phyloP scores from a whole-genome alignment of 2,797 vertebrate species.

The Poecilia wingei region DNA sequence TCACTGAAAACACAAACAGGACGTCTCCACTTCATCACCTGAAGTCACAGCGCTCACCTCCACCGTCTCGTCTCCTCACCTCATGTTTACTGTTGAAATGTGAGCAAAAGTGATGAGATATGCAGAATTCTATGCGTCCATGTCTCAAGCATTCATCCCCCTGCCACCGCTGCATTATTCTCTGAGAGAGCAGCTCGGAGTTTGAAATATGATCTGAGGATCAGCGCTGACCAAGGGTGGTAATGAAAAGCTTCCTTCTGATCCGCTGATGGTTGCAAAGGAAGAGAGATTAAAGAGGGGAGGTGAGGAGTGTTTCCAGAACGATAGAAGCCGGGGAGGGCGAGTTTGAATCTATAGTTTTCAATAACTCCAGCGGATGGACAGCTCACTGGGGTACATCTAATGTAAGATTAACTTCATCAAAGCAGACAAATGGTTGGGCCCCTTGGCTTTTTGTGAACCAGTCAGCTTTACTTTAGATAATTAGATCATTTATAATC shows the following conservation, averaged over 20 bases:
- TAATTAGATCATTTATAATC: not conserved
- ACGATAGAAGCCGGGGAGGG: not conserved
- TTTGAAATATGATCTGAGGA: constrained; percentile 52
- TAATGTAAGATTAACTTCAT: not conserved
- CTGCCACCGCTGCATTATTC: constrained; percentile 17
- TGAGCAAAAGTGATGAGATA: constrained; percentile 37
- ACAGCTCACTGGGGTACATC: not conserved
- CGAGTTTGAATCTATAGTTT: not conserved
- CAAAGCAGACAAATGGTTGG: not conserved
- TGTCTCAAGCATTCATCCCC: constrained; percentile 38
- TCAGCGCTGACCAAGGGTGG: not conserved
- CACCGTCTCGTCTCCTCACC: not conserved
- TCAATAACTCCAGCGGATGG: not conserved
- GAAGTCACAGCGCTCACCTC: not conserved
- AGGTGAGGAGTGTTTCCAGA: constrained; percentile 4
- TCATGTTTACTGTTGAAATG: constrained; percentile 30
- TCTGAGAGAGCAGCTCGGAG: constrained; percentile 34
- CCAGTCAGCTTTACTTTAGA: not conserved
- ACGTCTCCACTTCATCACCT: not conserved
- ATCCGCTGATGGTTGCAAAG: constrained; percentile 40
- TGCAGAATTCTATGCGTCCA: constrained; percentile 17
- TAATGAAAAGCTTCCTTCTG: constrained; percentile 43
- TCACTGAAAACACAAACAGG: constrained; percentile 11
- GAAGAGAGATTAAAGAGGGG: constrained; percentile 8
- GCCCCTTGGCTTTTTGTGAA: not conserved